phyloP scores from a whole-genome alignment of 2,113 vertebrate genomes.

The Myrmecobius fasciatus region DNA sequence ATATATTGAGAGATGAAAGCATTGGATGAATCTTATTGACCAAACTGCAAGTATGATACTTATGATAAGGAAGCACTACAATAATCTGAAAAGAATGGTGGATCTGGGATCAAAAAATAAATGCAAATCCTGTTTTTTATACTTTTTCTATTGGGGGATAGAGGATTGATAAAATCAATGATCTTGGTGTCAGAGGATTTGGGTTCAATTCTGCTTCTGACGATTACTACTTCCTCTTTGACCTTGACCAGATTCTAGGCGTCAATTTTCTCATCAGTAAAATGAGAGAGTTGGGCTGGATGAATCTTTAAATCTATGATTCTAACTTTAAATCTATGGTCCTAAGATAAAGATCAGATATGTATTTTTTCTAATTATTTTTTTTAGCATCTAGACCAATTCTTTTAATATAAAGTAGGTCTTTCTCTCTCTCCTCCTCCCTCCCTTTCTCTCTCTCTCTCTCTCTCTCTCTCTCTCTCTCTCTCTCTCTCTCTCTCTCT shows the following conservation, averaged over 20 bases:
- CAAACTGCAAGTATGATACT: not conserved
- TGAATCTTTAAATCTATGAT: not conserved
- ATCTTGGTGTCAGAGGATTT: not conserved
- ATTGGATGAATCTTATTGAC: not conserved
- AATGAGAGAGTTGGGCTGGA: not conserved
- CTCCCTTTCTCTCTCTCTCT: too few species aligned
- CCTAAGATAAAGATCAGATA: not conserved
- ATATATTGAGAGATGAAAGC: not conserved
- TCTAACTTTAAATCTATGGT: not conserved
- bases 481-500: too few species aligned
- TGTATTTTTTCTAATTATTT: not conserved
- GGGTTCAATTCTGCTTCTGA: not conserved
- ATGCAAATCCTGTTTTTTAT: not conserved
- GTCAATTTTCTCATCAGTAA: not conserved
- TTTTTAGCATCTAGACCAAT: not conserved
- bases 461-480: not conserved
- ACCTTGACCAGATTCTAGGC: not conserved
- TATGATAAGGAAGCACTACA: not conserved
- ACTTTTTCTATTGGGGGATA: not conserved
- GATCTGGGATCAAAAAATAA: not conserved
- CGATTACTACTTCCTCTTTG: not conserved
- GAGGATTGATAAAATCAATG: not conserved
- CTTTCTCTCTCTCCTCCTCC: not conserved
- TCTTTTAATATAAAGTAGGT: not conserved
- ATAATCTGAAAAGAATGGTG: not conserved